phyloP scores from a whole-genome alignment of 2,888 invertebrate genomes.

The Chloromyia formosa region DNA sequence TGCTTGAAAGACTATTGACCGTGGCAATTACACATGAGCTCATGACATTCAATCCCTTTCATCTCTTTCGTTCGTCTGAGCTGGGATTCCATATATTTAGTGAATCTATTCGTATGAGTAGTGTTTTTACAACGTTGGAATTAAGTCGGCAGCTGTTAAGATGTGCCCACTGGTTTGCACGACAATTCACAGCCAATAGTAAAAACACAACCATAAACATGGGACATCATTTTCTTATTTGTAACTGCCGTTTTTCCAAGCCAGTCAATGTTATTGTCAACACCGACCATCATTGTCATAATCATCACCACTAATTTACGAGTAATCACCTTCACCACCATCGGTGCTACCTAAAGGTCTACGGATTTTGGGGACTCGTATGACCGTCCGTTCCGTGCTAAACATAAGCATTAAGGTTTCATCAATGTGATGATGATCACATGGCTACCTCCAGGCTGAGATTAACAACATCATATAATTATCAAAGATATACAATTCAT shows the following conservation, averaged over 20 bases:
- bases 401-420: background rate
- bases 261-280: too few relatives aligned
- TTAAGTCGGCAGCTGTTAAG: too few relatives aligned
- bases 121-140: too few relatives aligned
- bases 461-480: background rate
- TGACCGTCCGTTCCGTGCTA: too few relatives aligned
- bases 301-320: background rate
- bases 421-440: background rate
- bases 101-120: too few relatives aligned
- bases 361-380: background rate
- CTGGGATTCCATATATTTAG: background rate
- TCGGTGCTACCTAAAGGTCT: background rate
- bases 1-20: slow-evolving; percentile 23
- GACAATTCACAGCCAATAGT: too few relatives aligned
- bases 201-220: background rate
- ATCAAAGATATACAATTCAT: background rate
- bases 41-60: slow-evolving; percentile 25
- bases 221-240: background rate
- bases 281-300: background rate
- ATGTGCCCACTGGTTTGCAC: too few relatives aligned
- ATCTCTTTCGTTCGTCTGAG: background rate
- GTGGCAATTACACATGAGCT: slow-evolving; percentile 24
- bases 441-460: background rate
- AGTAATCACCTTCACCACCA: background rate
- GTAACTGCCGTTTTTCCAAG: too few relatives aligned